phyloP scores from a whole-genome alignment of 2,113 vertebrate genomes.

The Pardalotus punctatus region DNA sequence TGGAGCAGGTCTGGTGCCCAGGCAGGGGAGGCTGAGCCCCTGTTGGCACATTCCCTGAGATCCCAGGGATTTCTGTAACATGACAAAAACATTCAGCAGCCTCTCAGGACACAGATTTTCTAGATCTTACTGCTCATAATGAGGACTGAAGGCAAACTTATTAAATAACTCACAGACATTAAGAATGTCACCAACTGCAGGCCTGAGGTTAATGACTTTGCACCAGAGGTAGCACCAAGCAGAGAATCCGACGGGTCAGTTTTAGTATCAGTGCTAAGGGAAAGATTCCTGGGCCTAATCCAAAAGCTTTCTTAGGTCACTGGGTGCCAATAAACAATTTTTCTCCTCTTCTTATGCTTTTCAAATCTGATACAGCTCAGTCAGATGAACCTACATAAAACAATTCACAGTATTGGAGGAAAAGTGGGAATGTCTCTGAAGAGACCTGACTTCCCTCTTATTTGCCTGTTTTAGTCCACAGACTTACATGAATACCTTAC shows the following conservation, averaged over 20 bases:
- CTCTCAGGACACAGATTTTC: background rate
- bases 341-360: background rate
- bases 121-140: background rate
- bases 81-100: background rate
- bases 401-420: background rate
- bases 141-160: slow-evolving; percentile 8
- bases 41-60: accelerated
- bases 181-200: background rate
- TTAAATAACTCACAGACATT: background rate
- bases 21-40: background rate
- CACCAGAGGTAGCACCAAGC: background rate
- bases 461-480: background rate
- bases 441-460: background rate
- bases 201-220: background rate
- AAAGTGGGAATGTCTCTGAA: background rate
- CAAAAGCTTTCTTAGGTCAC: background rate
- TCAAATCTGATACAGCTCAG: background rate
- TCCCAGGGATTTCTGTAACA: background rate
- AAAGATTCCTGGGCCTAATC: background rate
- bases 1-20: background rate
- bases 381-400: background rate
- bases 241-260: background rate
- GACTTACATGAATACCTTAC: background rate
- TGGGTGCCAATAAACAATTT: background rate
- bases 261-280: background rate